Percentiles rank a stretch among this genome's conserved stretches.
These are phyloP conservation scores for Miopithecus talapoin DNA, from an alignment of 2,797 vertebrate genomes.

Conservation along the genomic window DNA sequence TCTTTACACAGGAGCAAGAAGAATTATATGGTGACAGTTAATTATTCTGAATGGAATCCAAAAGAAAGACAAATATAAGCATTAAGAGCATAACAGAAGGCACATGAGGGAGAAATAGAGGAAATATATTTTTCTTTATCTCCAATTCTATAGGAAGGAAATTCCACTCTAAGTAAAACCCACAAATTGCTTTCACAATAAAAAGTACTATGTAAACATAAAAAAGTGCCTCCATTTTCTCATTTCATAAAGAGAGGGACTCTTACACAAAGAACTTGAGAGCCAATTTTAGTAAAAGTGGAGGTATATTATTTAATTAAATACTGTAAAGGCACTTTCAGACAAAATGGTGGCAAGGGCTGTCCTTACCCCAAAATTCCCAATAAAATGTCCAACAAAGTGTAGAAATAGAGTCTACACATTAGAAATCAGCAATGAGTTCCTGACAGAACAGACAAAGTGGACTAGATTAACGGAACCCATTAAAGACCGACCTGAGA, in stretches of 20 bases:
- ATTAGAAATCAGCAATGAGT: neutral
- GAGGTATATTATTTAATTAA: neutral
- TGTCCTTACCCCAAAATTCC: neutral
- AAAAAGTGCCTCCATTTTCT: neutral
- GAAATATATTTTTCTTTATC: constrained; percentile 24
- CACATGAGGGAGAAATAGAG: neutral
- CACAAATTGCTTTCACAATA: neutral
- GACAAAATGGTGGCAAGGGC: neutral
- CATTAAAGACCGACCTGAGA: neutral
- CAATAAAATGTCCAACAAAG: neutral
- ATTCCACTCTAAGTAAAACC: neutral
- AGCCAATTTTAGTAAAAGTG: constrained; percentile 3
- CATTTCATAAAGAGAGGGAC: neutral
- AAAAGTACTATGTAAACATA: neutral
- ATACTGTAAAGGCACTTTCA: neutral
- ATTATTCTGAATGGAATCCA: neutral
- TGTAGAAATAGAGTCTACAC: neutral
- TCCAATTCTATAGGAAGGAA: constrained; percentile 6
- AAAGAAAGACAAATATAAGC: constrained; percentile 36
- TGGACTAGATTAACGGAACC: neutral
- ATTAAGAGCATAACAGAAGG: neutral
- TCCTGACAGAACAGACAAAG: neutral
- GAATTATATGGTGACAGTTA: constrained; percentile 40
- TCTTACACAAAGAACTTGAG: constrained; percentile 34
- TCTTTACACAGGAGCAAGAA: constrained; percentile 24